These are phyloP conservation scores for Laothoe populi DNA, from an alignment of 2,888 invertebrate species.

Conservation along the genomic window DNA sequence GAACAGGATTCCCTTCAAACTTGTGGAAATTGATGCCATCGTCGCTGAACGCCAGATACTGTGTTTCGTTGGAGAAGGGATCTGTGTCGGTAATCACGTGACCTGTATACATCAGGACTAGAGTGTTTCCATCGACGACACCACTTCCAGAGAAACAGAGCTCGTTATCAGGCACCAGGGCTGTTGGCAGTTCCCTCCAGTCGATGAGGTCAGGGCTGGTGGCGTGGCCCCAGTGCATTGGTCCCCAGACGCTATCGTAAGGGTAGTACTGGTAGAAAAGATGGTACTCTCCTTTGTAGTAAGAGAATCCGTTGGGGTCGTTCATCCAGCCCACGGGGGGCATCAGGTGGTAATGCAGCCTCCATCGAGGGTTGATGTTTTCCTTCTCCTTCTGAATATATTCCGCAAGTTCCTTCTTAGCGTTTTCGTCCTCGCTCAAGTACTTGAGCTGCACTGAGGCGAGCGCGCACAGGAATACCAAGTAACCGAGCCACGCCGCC, in stretches of 20 bases:
- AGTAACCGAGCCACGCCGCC: conserved; percentile 12
- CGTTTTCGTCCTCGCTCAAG: conserved; percentile 41
- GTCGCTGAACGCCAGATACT: conserved; percentile 70
- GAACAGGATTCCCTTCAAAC: conserved; percentile 71
- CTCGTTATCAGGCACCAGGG: conserved; percentile 74
- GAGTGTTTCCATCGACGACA: conserved; percentile 61
- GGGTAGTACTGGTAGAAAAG: conserved; percentile 84
- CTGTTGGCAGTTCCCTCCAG: conserved; percentile 79
- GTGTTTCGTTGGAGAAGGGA: conserved; percentile 64
- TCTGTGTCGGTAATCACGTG: conserved; percentile 52
- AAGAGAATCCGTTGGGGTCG: conserved; percentile 84
- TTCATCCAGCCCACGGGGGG: conserved; percentile 84
- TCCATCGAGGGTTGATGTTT: conserved; percentile 66
- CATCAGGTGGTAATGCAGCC: conserved; percentile 68
- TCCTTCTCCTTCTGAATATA: conserved; percentile 62
- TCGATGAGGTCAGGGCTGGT: conserved; percentile 73
- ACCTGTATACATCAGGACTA: conserved; percentile 73
- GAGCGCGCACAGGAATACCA: conserved; percentile 43
- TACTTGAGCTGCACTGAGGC: conserved; percentile 43
- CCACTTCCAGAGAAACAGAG: conserved; percentile 80
- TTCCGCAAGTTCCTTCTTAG: conserved; percentile 56
- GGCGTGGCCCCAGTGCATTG: conserved; percentile 84
- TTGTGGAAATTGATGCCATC: conserved; percentile 73
- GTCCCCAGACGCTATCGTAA: conserved; percentile 70
- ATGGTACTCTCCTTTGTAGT: conserved; percentile 78